Conservation (phyloP, 2,888 invertebrate species). For the Eristalis pertinax region DNA sequence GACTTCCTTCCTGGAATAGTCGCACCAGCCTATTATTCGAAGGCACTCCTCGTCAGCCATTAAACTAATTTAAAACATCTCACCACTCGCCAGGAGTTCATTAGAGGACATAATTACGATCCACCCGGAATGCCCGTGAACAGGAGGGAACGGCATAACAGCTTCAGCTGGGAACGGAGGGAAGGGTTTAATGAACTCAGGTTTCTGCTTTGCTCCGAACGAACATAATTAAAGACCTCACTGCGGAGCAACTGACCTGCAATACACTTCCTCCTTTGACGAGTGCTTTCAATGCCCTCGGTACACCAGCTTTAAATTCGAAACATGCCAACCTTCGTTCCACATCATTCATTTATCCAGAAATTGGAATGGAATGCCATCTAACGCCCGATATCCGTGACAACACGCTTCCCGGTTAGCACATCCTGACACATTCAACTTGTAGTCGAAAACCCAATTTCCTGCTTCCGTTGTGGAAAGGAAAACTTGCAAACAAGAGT, state of each 20-base stretch:
- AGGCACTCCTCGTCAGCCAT: neutral
- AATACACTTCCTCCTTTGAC: too few relatives aligned
- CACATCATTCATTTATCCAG: too few relatives aligned
- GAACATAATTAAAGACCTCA: neutral
- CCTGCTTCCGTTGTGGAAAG: neutral
- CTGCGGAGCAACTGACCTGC: too few relatives aligned
- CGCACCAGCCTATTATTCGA: neutral
- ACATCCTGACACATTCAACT: neutral
- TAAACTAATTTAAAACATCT: neutral
- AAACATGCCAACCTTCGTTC: too few relatives aligned
- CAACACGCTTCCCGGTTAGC: neutral
- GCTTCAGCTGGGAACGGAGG: neutral
- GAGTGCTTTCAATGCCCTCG: too few relatives aligned
- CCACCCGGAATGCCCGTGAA: neutral
- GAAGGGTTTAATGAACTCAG: neutral
- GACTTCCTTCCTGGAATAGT: too few relatives aligned
- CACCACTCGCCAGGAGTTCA: neutral
- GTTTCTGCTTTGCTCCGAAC: neutral
- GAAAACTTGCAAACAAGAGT: neutral
- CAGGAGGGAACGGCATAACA: neutral
- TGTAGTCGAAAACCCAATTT: neutral
- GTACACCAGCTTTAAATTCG: too few relatives aligned
- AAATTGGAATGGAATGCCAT: too few relatives aligned
- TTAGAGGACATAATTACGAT: neutral
- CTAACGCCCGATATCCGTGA: neutral